Evolutionary conservation across 2,113 vertebrate genomes (phyloP), one percentile per base, ranked within the genome.

Genomic region (Taxidea taxus): DNA sequence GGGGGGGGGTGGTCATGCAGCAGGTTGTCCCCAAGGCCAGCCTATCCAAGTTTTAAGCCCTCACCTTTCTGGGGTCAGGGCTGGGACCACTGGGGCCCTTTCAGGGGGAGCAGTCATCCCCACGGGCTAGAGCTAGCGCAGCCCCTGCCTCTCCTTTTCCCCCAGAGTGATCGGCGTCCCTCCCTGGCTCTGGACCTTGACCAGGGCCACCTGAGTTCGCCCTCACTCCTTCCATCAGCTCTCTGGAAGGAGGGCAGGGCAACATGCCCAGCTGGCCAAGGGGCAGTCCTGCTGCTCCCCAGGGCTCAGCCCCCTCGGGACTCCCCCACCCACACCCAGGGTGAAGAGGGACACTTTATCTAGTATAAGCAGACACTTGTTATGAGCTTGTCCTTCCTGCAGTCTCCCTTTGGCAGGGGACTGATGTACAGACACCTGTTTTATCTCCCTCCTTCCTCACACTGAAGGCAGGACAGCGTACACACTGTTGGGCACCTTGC

Each of bases 391-490:
- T 68, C 74, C 74, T 13, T 47, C 70, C 39, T 74, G 70, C 74
- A 15, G 23, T 6, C 39, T n/a, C 29, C 74, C 14, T 37, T 7
- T 29, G 31, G 72, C 39, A 12, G 37, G 37, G 68, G 11, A 6
- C 29, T 44, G 58, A 70, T 39, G 62, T 4, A 27, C 18, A 7
- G 10, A 77, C n/a, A 29, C 31, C 56, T 21, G 2, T 15, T 34
- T 44, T 14, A 0, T 31, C 16, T 10, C 34, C 64, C 5, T 39
- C 23, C 2, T 34, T 20, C 64, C 62, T 66, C 1, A 42, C 18
- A 2, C 56, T 11, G 2, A 44, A 34, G 44, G 56, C 1, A 10
- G 20, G 18, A 1, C 12, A 5, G 4, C 0, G 7, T 6, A 31
- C 13, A 25, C 15, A 18, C 14, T 0, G 20, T 2, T 6, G 14